These are phyloP conservation scores for Empidonax alnorum DNA, from an alignment of 2,113 vertebrate genomes.

Conservation along the genomic window DNA sequence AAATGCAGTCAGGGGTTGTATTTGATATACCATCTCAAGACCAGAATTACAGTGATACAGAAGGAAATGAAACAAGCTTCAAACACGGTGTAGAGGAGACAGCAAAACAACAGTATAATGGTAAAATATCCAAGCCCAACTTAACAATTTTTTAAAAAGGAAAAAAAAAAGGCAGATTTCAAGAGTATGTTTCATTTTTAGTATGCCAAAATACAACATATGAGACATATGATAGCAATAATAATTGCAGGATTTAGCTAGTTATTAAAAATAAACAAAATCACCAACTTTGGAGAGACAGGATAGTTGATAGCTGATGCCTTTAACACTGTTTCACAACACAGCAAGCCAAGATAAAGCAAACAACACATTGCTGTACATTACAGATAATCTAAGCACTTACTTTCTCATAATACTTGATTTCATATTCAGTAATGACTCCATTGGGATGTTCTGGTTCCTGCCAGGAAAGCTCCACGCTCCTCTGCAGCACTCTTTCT, in stretches of 20 bases:
- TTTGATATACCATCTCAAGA: not conserved
- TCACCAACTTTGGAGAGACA: not conserved
- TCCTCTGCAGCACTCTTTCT: conserved; percentile 92
- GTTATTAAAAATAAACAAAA: conserved; percentile 29
- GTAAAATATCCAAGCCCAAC: not conserved
- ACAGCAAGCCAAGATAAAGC: not conserved
- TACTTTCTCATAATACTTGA: conserved; percentile 99
- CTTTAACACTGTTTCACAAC: not conserved
- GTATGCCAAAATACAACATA: not conserved
- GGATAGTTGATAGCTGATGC: not conserved
- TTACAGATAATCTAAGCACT: conserved; percentile 70
- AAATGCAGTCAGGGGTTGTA: not conserved
- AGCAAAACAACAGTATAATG: not conserved
- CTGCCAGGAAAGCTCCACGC: conserved; percentile 97
- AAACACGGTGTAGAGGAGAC: not conserved
- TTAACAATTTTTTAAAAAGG: not conserved
- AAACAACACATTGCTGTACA: not conserved
- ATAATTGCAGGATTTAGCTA: not conserved
- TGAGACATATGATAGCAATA: not conserved
- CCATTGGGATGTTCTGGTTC: conserved; percentile 97
- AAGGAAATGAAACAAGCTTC: not conserved
- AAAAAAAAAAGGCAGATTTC: not conserved
- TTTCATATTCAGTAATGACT: conserved; percentile 98
- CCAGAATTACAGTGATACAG: not conserved
- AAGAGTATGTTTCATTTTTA: not conserved